Conservation (phyloP, 2,797 vertebrate species). For the Okamejei kenojei region DNA sequence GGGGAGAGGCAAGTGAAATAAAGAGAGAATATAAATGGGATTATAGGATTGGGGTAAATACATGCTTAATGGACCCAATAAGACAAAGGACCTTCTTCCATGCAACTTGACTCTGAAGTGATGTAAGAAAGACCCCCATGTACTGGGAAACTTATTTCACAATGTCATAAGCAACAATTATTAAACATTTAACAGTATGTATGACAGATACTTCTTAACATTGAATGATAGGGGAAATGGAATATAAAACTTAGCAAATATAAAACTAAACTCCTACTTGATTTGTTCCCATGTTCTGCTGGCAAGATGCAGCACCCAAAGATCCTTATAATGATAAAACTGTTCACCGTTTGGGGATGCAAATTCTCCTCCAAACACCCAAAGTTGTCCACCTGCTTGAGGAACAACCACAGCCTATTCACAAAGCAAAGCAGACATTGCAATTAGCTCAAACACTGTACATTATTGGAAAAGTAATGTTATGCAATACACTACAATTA, state of each 20-base stretch:
- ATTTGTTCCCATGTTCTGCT: slow-evolving; percentile 87
- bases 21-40: no score
- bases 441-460: background rate
- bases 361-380: slow-evolving; percentile 96
- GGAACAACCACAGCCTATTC: slow-evolving; percentile 78
- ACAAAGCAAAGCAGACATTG: slow-evolving; percentile 27
- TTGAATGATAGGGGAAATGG: background rate
- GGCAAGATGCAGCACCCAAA: slow-evolving; percentile 89
- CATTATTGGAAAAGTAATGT: background rate
- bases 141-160: background rate
- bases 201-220: background rate
- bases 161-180: background rate
- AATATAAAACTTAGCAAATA: no score
- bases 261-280: slow-evolving; percentile 62
- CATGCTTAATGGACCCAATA: no score
- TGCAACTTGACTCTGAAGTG: no score
- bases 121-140: background rate
- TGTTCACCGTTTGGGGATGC: slow-evolving; percentile 83
- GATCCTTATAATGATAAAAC: slow-evolving; percentile 96
- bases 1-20: no score
- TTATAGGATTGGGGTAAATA: no score
- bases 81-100: no score
- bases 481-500: background rate
- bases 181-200: background rate
- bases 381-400: slow-evolving; percentile 83